These are phyloP conservation scores for Trachemys scripta DNA, from an alignment of 2,113 vertebrate genomes.

Conservation along the genomic window DNA sequence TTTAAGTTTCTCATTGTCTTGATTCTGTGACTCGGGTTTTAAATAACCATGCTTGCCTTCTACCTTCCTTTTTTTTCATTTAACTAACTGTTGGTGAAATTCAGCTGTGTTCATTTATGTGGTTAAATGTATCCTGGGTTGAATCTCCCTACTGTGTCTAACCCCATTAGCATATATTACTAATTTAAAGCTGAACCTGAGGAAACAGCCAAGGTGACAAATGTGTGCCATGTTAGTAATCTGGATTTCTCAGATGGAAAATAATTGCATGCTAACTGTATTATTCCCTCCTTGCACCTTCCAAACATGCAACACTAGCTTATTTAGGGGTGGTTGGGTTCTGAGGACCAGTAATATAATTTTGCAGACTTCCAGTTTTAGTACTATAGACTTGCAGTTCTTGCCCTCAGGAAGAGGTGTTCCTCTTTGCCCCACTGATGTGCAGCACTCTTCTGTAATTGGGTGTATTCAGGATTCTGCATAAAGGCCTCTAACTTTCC, in stretches of 20 bases:
- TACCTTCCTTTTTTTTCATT: not conserved
- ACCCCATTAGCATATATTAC: not conserved
- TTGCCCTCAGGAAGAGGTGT: not conserved
- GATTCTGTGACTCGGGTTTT: not conserved
- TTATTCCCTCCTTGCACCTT: not conserved
- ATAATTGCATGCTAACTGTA: not conserved
- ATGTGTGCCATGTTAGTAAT: not conserved
- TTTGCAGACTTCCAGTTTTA: not conserved
- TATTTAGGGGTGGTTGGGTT: constrained; percentile 30
- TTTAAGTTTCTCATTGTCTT: not conserved
- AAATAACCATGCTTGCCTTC: not conserved
- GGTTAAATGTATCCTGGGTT: not conserved
- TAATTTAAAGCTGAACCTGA: not conserved
- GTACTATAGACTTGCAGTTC: not conserved
- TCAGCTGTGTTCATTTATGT: not conserved
- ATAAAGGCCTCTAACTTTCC: constrained; percentile 15
- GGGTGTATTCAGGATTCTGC: constrained; percentile 8
- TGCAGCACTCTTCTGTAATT: constrained; percentile 24
- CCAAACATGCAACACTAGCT: not conserved
- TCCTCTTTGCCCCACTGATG: not conserved
- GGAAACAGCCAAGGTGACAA: not conserved
- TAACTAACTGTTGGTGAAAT: not conserved
- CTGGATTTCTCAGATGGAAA: not conserved
- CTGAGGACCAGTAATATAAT: not conserved
- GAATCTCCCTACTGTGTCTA: not conserved